Conservation (phyloP, 1,140 invertebrate genomes). For the Nasonia longicornis region DNA sequence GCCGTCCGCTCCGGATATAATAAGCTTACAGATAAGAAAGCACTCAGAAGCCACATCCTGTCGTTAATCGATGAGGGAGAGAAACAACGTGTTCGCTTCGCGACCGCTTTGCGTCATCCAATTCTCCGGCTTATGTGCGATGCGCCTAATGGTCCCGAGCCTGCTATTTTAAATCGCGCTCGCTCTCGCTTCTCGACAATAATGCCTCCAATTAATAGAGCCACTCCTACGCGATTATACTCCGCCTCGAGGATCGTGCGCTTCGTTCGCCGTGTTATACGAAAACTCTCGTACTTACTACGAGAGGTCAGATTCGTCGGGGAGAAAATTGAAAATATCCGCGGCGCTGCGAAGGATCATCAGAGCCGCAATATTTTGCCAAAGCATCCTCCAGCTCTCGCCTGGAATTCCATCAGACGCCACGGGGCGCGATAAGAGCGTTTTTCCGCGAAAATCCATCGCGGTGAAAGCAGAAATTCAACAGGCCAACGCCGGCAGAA, state of each 20-base stretch:
- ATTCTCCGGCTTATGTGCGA: slow-evolving; percentile 19
- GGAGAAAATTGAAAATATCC: too few relatives aligned
- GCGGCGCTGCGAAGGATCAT: too few relatives aligned
- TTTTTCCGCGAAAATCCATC: not conserved
- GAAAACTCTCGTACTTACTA: too few relatives aligned
- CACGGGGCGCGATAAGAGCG: not conserved
- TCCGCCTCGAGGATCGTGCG: too few relatives aligned
- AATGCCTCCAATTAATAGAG: not conserved
- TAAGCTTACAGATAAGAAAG: slow-evolving; percentile 35
- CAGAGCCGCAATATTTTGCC: not conserved
- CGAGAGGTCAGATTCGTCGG: too few relatives aligned
- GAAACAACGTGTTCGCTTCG: slow-evolving; percentile 5
- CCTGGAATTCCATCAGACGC: not conserved
- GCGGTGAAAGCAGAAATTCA: not conserved
- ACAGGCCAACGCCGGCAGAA: not conserved
- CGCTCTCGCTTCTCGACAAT: not conserved
- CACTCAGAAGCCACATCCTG: slow-evolving; percentile 50
- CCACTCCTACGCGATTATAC: not conserved
- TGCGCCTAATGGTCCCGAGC: not conserved
- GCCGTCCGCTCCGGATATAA: slow-evolving; percentile 4
- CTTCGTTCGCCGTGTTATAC: too few relatives aligned
- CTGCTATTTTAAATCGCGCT: not conserved
- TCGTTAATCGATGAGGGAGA: slow-evolving; percentile 50
- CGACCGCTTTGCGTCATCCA: slow-evolving; percentile 39
- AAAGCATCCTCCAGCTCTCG: not conserved